These are phyloP conservation scores for Oncopodura yosiiana DNA, from an alignment of 1,140 invertebrate species.

Conservation along the genomic window DNA sequence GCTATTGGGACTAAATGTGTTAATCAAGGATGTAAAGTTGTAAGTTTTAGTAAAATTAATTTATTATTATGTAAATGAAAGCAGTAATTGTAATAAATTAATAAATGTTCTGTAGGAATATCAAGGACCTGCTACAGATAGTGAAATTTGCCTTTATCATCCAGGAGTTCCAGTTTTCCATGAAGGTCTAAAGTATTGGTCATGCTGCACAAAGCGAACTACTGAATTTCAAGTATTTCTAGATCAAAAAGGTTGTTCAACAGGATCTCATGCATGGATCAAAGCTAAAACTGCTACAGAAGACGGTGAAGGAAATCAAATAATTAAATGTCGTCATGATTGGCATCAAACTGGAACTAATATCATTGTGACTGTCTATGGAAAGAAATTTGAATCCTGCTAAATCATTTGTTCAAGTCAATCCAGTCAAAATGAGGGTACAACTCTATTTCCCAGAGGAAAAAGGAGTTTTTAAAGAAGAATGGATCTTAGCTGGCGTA, in stretches of 20 bases:
- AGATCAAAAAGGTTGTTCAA: conserved; percentile 70
- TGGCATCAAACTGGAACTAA: conserved; percentile 80
- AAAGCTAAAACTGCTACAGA: conserved; percentile 52
- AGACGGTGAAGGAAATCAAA: conserved; percentile 39
- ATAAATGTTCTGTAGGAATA: conserved; percentile 16
- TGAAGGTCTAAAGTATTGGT: conserved; percentile 97
- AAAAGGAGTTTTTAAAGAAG: conserved; percentile 27
- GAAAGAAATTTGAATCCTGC: conserved; percentile 78
- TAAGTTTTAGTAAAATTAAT: too few species aligned
- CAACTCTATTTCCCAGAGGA: conserved; percentile 71
- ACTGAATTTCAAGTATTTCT: conserved; percentile 88
- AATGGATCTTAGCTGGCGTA: conserved; percentile 75
- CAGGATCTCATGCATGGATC: conserved; percentile 76
- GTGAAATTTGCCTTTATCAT: conserved; percentile 67
- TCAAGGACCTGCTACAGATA: conserved; percentile 18
- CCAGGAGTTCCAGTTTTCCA: conserved; percentile 89
- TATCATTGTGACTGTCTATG: conserved; percentile 78
- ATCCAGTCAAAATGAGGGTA: conserved; percentile 68
- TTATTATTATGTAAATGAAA: too few species aligned
- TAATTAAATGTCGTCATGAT: conserved; percentile 73
- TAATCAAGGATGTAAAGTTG: conserved; percentile 69
- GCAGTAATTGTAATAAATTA: background rate
- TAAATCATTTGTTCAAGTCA: conserved; percentile 64
- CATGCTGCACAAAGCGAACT: conserved; percentile 86
- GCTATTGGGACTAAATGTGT: conserved; percentile 75